Percentiles rank a stretch among this genome's conserved stretches.
Evolutionary conservation across 2,797 vertebrate genomes (phyloP).

Genomic region (Lepidocolaptes lacrymiger): DNA sequence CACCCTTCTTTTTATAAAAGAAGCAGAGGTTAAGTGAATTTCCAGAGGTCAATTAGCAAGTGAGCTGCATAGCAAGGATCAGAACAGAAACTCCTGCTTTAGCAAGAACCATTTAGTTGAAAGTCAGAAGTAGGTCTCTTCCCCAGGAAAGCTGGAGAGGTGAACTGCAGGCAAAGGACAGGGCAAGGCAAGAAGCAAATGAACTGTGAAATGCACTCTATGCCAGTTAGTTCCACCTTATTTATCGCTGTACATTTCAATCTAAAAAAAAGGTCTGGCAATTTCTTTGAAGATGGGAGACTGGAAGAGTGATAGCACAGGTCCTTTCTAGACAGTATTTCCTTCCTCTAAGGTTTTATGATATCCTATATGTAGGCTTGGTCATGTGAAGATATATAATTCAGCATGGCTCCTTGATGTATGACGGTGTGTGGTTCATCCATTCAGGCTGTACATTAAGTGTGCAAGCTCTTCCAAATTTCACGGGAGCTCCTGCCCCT

Average conservation of each 20-base stretch:
- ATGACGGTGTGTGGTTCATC: not conserved
- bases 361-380: not conserved
- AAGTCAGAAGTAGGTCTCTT: not conserved
- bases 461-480: not conserved
- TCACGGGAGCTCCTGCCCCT: not conserved
- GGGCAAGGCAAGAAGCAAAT: not conserved
- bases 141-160: not conserved
- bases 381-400: not conserved
- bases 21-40: conserved; percentile 34
- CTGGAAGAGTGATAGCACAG: not conserved
- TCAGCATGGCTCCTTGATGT: not conserved
- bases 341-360: not conserved
- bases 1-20: not conserved
- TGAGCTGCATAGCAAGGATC: not conserved
- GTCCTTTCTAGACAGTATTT: not conserved
- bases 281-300: not conserved
- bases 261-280: not conserved
- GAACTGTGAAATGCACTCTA: not conserved
- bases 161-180: not conserved
- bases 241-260: not conserved
- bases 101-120: not conserved
- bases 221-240: not conserved
- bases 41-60: not conserved
- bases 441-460: not conserved
- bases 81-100: not conserved